Evolutionary conservation across 1,140 invertebrate species (phyloP), one percentile per base, ranked within the genome.

Genomic region (Lepidostoma basale): DNA sequence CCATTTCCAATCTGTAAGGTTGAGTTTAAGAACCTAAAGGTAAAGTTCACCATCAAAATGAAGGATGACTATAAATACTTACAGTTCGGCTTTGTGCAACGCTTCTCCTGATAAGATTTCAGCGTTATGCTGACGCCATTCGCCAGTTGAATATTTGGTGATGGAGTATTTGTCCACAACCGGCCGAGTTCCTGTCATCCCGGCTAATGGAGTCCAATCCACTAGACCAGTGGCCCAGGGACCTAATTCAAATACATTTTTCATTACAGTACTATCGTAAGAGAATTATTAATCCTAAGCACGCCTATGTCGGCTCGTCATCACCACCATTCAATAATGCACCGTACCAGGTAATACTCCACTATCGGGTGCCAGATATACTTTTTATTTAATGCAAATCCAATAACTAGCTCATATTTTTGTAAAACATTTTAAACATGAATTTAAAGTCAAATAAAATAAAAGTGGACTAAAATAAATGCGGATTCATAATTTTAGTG

Each of bases 121-220:
- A 70, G 86, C 79, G 74, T 90, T 90, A 40, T 87, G 86, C 52
- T 83, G 77, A 28, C 88, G 80, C 90, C 90, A 91, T 78, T 92
- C 88, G 0, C 82, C 85, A 0, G 87, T 80, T 60, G 88, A 90
- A 74, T 85, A 90, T 64, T 86, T 82, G 9, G 89, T 89, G 16
- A 91, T 84, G 0, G 89, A 89, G 75, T 92, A 92, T 74, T 88
- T 88, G 78, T 91, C 89, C 0, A 89, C 89, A 0, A 87, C 83
- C 0, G 90, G 90, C 69, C 89, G 82, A 0, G 89, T 85, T 1
- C 89, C 89, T 1, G 89, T 91, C 66, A 91, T 78, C 3, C 84
- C 88, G 16, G 80, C 84, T 23, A 87, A 78, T 1, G 89, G 88
- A 30, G 86, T 87, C 85, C 88, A 91, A 76, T 89, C 88, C 0